Base-by-base conservation (phyloP, 1,140 invertebrate species). In the Hydropsyche tenuis region DNA sequence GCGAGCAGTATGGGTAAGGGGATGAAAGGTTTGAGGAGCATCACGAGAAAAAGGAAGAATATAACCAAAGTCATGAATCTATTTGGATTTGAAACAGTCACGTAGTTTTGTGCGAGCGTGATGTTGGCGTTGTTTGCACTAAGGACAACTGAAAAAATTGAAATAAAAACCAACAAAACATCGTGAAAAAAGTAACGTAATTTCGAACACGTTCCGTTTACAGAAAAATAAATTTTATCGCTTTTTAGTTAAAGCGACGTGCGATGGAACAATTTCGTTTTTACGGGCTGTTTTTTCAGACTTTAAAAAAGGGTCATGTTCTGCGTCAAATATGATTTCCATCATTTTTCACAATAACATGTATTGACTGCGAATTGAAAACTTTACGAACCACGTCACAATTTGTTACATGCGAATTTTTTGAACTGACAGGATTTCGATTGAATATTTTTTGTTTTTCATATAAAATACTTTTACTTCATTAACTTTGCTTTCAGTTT, bases 11-110 rank as follows among this genome's bases (percentile, higher is more conserved):
- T 37, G 9, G 30, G 30, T 9, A 3, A 53, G 30, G 30, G 30
- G 30, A 37, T 37, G 30, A 37, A 37, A n/a, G n/a, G n/a, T n/a
- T n/a, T n/a, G n/a, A n/a, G n/a, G n/a, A n/a, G n/a, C n/a, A n/a
- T n/a, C n/a, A n/a, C n/a, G n/a, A n/a, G n/a, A n/a, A 25, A 62
- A 20, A 12, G 56, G 56, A 5, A 37, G 30, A 37, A 37, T 65
- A 43, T 65, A 65, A 22, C 18, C 63, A 68, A 45, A 45, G 45
- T 68, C 65, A 68, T 68, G 65, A 68, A 68, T 68, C 65, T 65
- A 65, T 65, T 65, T 65, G 65, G 42, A 48, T 46, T 68, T 68
- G 45, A 68, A 48, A 48, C 65, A 68, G 65, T 46, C 65, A 68
- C 65, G 65, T 68, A 68, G 65, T 48, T 22, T 30, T 45, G 43